These are phyloP conservation scores for Xiphophorus birchmanni DNA, from an alignment of 2,797 vertebrate genomes.

Conservation along the genomic window DNA sequence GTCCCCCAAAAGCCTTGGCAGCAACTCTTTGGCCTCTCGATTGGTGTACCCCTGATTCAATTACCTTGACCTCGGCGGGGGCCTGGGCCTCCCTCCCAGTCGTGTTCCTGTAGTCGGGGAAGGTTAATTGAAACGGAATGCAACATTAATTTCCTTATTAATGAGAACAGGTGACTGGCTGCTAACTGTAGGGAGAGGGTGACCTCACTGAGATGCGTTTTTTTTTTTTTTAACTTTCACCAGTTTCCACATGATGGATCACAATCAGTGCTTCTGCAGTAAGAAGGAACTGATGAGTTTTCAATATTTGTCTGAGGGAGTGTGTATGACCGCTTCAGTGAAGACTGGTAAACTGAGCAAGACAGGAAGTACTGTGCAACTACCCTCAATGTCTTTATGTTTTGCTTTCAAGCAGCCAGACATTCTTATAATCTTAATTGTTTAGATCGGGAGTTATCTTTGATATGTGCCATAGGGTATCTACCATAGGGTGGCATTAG, in stretches of 20 bases:
- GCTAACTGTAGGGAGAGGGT: constrained; percentile 68
- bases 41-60: constrained; percentile 80
- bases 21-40: constrained; percentile 72
- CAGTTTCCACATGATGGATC: constrained; percentile 28
- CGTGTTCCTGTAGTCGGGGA: constrained; percentile 74
- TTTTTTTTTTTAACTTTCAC: constrained; percentile 24
- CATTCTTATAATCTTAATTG: not conserved
- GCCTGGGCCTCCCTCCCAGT: constrained; percentile 73
- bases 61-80: constrained; percentile 80
- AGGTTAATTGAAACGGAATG: constrained; percentile 88
- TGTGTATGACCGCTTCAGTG: not conserved
- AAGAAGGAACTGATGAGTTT: constrained; percentile 17
- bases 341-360: not conserved
- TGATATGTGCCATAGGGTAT: not conserved
- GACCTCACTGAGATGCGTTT: constrained; percentile 54
- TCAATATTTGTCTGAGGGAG: not conserved
- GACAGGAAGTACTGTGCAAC: not conserved
- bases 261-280: constrained; percentile 5
- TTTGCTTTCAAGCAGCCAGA: not conserved
- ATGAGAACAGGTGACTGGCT: constrained; percentile 76
- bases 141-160: constrained; percentile 86
- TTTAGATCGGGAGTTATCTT: not conserved
- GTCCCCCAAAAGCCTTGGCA: constrained; percentile 55
- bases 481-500: not conserved
- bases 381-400: not conserved